Base-by-base conservation (phyloP, 2,888 invertebrate species). In the Lasioglossum figueresi region DNA sequence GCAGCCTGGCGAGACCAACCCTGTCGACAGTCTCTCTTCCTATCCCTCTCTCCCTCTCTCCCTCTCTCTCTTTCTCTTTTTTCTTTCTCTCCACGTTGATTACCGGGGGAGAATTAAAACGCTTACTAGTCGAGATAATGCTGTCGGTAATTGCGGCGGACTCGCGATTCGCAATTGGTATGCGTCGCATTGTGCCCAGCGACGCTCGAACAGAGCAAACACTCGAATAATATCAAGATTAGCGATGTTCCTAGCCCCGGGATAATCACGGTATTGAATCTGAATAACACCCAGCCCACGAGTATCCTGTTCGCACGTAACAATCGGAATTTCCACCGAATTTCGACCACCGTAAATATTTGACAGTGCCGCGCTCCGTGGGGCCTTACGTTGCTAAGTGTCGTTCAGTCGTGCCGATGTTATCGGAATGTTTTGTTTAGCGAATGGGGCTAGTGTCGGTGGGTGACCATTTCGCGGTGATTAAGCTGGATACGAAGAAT, bases 231-330 rank as follows among this genome's bases (percentile, higher is more conserved):
- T 48, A 73, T 48, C 34, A 74, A 74, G 45, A 52, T 74, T 45
- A 27, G 48, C 48, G 68, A 48, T 75, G 68, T 70, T 68, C 45
- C 75, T 80, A 76, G 68, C 68, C 68, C 70, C 66, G 43, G 75
- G 68, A 80, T 75, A 76, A 80, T 80, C 68, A 56, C 70, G 40
- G 80, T 43, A 76, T 76, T 56, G 80, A 52, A 56, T 70, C 68
- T 37, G 52, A 48, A 75, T 56, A 52, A 80, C 75, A 56, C 1
- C 66, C 37, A 63, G 37, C 10, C 34, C 23, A 37, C 19, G 37
- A 63, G 63, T 63, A 63, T 63, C 63, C 63, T 63, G 63, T 63
- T 63, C 63, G 63, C 63, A 63, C 34, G 23, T 68, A 68, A 68
- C 66, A 68, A 68, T 10, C 19, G 66, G 34, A 68, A 68, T 34